Evolutionary conservation across 2,888 invertebrate species (phyloP), one percentile per base, ranked within the genome.

Genomic region (Thereva unica): DNA sequence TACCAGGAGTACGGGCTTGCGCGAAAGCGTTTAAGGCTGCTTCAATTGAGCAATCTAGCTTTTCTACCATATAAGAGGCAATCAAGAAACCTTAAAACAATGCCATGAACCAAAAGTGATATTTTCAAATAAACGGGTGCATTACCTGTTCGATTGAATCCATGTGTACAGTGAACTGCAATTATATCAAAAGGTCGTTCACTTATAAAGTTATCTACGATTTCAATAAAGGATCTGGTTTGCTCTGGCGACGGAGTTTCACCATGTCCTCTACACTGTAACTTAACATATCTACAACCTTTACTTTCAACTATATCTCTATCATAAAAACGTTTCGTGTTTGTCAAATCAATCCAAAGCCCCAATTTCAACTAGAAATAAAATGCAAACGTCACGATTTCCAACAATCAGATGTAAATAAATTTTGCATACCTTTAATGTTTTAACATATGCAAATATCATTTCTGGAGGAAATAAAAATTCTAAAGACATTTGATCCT

Each of bases 281-380:
- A 78, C 79, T 99, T 98, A 3, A 93, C 82, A 82, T 98, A 98
- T 78, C 86, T 86, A 78, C 93, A 91, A 9, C 86, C 90, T 66
- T 86, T 82, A 1, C 84, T 82, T 76, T 93, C 93, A 35, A 99
- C 85, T 68, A 89, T 88, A n/a, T 83, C 79, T 71, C 89, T 90
- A 75, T 93, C 86, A 78, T 99, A 99, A 81, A 97, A 99, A 67
- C 98, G 85, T 69, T 84, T 87, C 0, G 99, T 98, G 76, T 97
- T 96, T 1, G 99, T 98, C 71, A 99, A 83, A 81, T 99, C 98
- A 70, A 99, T 90, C 94, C 98, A 95, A 35, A 99, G 80, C 0
- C 98, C 98, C 67, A 99, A 81, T 76, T 92, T 93, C 12, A 89
- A 82, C 93, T 94, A 77, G 78, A 74, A 69, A 42, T 4, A 63